phyloP scores from a whole-genome alignment of 2,888 invertebrate species.

The Tetramorium bicarinatum region DNA sequence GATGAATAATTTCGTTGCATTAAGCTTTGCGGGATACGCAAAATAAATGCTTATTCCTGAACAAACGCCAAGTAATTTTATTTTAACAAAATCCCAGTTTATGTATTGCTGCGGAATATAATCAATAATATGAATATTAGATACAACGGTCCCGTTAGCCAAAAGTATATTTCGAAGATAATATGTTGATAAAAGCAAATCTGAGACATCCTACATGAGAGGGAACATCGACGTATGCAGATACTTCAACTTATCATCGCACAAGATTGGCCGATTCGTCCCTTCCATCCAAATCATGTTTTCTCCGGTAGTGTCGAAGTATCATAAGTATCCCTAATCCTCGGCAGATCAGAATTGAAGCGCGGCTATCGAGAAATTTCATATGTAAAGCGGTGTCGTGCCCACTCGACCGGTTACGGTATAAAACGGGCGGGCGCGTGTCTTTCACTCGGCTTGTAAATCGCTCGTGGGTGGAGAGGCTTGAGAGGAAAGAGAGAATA shows the following conservation, averaged over 20 bases:
- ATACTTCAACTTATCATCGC: neutral
- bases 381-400: constrained; percentile 76
- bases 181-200: neutral
- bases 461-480: constrained; percentile 77
- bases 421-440: constrained; percentile 74
- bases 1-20: constrained; percentile 25
- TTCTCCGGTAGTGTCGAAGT: constrained; percentile 9
- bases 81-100: neutral
- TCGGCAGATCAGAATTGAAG: constrained; percentile 18
- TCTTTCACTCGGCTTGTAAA: constrained; percentile 76
- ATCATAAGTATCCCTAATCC: constrained; percentile 18
- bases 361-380: constrained; percentile 71
- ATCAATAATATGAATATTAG: neutral
- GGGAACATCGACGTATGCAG: neutral
- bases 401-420: constrained; percentile 58
- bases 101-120: neutral
- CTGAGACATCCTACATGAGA: neutral
- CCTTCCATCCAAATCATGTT: neutral
- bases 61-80: neutral
- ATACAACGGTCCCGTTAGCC: neutral
- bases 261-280: constrained; percentile 12
- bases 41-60: constrained; percentile 18
- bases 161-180: neutral
- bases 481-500: constrained; percentile 58
- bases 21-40: neutral